Percentiles rank a stretch among this genome's conserved stretches.
phyloP scores from a whole-genome alignment of 2,888 invertebrate species.

The Drosophila borborema region DNA sequence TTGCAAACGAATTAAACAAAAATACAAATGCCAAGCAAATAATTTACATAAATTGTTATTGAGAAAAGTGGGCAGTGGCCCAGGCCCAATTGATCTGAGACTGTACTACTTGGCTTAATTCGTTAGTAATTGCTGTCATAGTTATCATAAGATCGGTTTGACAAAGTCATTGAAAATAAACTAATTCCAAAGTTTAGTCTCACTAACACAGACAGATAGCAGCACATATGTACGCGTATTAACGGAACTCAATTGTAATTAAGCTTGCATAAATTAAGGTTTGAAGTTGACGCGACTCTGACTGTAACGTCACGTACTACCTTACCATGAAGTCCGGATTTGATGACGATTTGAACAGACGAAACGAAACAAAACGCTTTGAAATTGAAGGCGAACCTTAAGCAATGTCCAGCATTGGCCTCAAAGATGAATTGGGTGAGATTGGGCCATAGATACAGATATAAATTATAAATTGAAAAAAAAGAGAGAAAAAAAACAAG shows the following conservation, averaged over 20 bases:
- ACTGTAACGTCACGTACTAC: conserved; percentile 53
- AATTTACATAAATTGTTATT: conserved; percentile 18
- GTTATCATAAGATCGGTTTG: conserved; percentile 42
- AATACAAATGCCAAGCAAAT: neutral
- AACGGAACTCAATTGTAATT: conserved; percentile 66
- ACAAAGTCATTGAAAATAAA: conserved; percentile 61
- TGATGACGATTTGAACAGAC: conserved; percentile 50
- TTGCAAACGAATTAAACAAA: conserved; percentile 1
- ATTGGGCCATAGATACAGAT: conserved; percentile 26
- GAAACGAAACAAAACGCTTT: conserved; percentile 37
- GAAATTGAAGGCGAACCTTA: conserved; percentile 63
- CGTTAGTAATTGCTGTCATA: conserved; percentile 44
- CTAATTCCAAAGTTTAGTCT: conserved; percentile 59
- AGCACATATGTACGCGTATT: conserved; percentile 38
- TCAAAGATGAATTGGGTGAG: conserved; percentile 56
- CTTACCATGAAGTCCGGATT: conserved; percentile 69
- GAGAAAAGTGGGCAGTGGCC: conserved; percentile 2
- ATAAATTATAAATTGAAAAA: neutral
- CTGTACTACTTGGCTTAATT: conserved; percentile 21
- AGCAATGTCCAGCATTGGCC: conserved; percentile 50
- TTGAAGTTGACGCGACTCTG: conserved; percentile 43
- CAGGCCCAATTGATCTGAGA: conserved; percentile 16
- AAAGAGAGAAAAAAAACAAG: neutral
- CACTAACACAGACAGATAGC: neutral
- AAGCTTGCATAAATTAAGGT: conserved; percentile 71